A percentile compares a stretch with the other conserved stretches of the same genome.
These are phyloP conservation scores for Pseudocheirus occidentalis DNA, from an alignment of 2,797 vertebrate species.

Conservation along the genomic window DNA sequence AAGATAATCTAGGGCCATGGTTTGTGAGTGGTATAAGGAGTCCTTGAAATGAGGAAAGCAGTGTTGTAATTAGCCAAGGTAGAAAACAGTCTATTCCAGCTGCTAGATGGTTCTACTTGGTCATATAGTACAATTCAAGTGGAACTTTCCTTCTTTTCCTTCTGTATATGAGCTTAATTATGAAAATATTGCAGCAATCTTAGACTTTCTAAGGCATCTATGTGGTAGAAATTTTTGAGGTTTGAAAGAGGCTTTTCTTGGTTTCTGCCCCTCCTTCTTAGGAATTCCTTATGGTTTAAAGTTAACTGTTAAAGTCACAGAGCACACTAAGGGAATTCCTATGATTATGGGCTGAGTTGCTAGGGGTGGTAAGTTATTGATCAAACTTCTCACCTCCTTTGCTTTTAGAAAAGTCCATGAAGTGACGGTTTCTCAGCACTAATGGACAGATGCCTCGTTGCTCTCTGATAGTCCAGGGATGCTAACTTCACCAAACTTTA, in stretches of 20 bases:
- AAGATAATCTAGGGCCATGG: not conserved
- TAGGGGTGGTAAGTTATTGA: not conserved
- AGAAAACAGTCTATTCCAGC: not conserved
- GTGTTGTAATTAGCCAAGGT: no score
- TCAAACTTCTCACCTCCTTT: not conserved
- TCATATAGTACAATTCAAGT: not conserved
- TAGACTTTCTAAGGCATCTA: not conserved
- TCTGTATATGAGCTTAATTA: not conserved
- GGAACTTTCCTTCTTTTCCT: not conserved
- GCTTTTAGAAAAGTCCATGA: not conserved
- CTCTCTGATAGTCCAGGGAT: not conserved
- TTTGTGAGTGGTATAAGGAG: not conserved
- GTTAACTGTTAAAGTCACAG: not conserved
- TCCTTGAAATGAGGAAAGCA: not conserved
- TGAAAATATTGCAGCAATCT: not conserved
- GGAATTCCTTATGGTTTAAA: slow-evolving; percentile 3
- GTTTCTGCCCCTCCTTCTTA: not conserved
- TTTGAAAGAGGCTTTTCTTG: not conserved
- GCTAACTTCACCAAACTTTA: not conserved
- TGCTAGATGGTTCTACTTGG: not conserved
- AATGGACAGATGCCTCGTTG: not conserved
- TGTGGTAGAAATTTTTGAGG: not conserved
- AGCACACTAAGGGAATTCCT: slow-evolving; percentile 2
- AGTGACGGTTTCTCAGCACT: not conserved
- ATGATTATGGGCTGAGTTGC: not conserved